A percentile compares a stretch with the other conserved stretches of the same genome.
These are phyloP conservation scores for Ochotona princeps DNA, from an alignment of 2,113 vertebrate species.

Conservation along the genomic window DNA sequence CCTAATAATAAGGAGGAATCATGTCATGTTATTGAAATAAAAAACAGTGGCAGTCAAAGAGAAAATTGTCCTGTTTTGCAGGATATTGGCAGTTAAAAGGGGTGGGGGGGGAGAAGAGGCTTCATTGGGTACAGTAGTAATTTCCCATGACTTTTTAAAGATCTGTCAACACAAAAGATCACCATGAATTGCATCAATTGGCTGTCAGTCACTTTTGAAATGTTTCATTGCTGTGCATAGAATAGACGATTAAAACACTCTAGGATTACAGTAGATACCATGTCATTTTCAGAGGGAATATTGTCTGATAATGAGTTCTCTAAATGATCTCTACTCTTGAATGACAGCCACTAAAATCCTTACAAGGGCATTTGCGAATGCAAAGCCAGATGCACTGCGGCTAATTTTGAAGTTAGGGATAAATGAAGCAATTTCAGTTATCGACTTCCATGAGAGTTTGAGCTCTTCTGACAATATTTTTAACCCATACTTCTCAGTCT, in stretches of 20 bases:
- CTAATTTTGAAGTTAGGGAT: slow-evolving; percentile 58
- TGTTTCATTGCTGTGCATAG: slow-evolving; percentile 69
- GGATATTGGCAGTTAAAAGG: slow-evolving; percentile 74
- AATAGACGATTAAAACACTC: slow-evolving; percentile 79
- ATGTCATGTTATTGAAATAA: slow-evolving; percentile 77
- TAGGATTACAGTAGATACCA: slow-evolving; percentile 73
- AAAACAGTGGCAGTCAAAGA: slow-evolving; percentile 77
- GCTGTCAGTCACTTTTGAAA: slow-evolving; percentile 81
- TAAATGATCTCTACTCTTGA: slow-evolving; percentile 60
- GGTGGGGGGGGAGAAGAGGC: slow-evolving; percentile 51
- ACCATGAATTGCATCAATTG: slow-evolving; percentile 73
- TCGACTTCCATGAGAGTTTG: slow-evolving; percentile 53
- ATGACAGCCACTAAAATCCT: slow-evolving; percentile 69
- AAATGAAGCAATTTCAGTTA: slow-evolving; percentile 58
- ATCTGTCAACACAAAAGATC: slow-evolving; percentile 74
- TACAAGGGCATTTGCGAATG: slow-evolving; percentile 48
- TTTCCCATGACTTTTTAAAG: slow-evolving; percentile 84
- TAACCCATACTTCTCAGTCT: slow-evolving; percentile 44
- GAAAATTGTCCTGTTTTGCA: slow-evolving; percentile 74
- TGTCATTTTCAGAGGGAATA: slow-evolving; percentile 76
- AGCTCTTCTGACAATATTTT: slow-evolving; percentile 44
- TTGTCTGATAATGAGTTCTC: slow-evolving; percentile 58
- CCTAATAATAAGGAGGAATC: slow-evolving; percentile 78
- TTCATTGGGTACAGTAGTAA: slow-evolving; percentile 72
- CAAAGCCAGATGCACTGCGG: slow-evolving; percentile 45